Base-by-base conservation (phyloP, 2,888 invertebrate genomes). In the Laspeyria flexula region DNA sequence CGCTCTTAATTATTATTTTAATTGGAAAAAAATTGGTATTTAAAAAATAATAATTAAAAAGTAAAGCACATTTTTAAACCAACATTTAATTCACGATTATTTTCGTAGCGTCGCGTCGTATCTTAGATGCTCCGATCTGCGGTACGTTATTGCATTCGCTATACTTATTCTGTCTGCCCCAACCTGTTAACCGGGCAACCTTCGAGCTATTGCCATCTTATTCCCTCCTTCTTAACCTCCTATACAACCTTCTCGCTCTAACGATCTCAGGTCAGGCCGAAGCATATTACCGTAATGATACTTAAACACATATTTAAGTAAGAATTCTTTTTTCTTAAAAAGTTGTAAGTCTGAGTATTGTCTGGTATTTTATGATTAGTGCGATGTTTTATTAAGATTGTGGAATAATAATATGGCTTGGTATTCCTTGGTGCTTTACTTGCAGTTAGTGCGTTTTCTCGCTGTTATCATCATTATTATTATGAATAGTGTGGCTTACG, bases 261-360 rank as follows among this genome's bases (percentile, higher is more conserved):
- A 61, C 81, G 65, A 81, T 81, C 83, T 79, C 84, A 79, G 90
- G 90, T 91, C 90, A 90, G 86, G 77, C 82, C 77, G 65, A 71
- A 81, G 83, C 77, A 83, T 83, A 89, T 90, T 89, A 90, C 87
- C 71, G 89, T 92, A 91, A 92, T 91, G 88, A 90, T 90, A 90
- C 88, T 86, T 90, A 90, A 90, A 90, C 85, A 90, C 90, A 90
- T 88, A 90, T 91, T 90, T 90, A 90, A 89, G 90, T 90, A 83
- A 87, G 86, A 83, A 81, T 84, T 81, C 80, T 85, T 88, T 90
- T 90, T 90, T 73, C 65, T 70, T 59, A 85, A 89, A 87, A 87
- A 85, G 81, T 73, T 79, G 62, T 73, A 74, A 75, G 83, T 81
- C 77, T 77, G 83, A 71, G 74, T 63, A 65, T 62, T 55, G 69